Evolutionary conservation across 35 echinoderm and acorn worm species (phyloP).

Genomic region (Heliocidaris erythrogramma): DNA sequence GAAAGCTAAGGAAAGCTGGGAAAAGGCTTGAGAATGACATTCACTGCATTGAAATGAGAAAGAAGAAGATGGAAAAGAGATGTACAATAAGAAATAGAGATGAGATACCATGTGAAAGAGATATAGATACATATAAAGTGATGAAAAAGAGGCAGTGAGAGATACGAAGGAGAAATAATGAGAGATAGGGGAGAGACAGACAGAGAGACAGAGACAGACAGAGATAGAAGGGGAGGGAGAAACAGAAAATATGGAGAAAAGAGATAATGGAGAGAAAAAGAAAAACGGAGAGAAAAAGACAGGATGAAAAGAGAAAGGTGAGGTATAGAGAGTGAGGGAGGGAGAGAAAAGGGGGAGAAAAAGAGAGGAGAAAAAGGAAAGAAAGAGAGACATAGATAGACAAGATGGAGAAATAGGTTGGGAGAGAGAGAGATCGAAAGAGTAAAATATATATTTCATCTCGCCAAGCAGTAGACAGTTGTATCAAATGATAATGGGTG

Average conservation of each 20-base stretch:
- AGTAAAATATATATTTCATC: background rate
- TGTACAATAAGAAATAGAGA: no score
- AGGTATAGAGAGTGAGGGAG: background rate
- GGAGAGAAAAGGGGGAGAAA: background rate
- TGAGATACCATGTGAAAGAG: no score
- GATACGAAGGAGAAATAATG: background rate
- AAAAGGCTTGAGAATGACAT: no score
- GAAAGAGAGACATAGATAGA: background rate
- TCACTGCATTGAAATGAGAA: no score
- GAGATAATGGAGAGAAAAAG: background rate
- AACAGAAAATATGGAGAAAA: background rate
- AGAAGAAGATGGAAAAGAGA: no score
- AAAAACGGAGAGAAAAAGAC: background rate
- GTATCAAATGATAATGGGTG: background rate
- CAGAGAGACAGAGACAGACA: background rate
- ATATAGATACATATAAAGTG: background rate
- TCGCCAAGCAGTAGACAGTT: background rate
- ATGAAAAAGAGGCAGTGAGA: background rate
- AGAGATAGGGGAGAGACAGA: background rate
- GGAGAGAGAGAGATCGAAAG: background rate
- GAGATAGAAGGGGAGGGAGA: background rate
- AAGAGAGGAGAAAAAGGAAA: background rate
- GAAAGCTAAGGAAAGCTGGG: no score
- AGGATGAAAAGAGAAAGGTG: background rate
- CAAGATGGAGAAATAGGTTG: background rate